Conservation (phyloP, 2,888 invertebrate genomes). For the Prionchulus punctatus region DNA sequence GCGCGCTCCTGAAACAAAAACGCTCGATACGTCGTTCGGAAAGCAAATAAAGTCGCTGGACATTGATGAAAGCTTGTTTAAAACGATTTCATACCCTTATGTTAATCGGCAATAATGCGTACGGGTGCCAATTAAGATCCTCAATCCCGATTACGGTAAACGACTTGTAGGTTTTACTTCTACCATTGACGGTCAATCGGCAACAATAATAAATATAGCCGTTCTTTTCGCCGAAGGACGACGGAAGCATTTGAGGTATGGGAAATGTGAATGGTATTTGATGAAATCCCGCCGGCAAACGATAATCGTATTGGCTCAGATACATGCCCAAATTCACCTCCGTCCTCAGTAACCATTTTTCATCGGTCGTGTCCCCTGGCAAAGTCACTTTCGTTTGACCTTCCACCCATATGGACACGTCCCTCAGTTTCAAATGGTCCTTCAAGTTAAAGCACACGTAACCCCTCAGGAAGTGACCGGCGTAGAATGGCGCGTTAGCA, state of each 20-base stretch:
- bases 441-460: too few relatives aligned
- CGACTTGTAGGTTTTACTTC: not conserved
- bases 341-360: not conserved
- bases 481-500: too few relatives aligned
- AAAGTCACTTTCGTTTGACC: not conserved
- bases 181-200: not conserved
- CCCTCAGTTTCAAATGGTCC: too few relatives aligned
- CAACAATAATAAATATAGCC: conserved; percentile 7
- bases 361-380: not conserved
- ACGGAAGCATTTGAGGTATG: conserved; percentile 7
- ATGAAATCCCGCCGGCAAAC: conserved; percentile 7
- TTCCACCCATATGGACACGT: too few relatives aligned
- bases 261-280: conserved; percentile 9
- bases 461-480: too few relatives aligned
- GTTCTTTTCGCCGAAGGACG: conserved; percentile 5
- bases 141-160: conserved; percentile 10
- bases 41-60: not conserved
- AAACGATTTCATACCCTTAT: not conserved
- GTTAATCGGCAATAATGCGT: conserved; percentile 1
- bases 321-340: not conserved
- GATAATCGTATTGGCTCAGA: not conserved
- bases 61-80: not conserved
- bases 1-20: not conserved
- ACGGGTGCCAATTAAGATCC: conserved; percentile 12
- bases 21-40: not conserved